A percentile compares a stretch with the other conserved stretches of the same genome.
Conservation (phyloP, 1,140 invertebrate species). For the Cardiocondyla obscurior region DNA sequence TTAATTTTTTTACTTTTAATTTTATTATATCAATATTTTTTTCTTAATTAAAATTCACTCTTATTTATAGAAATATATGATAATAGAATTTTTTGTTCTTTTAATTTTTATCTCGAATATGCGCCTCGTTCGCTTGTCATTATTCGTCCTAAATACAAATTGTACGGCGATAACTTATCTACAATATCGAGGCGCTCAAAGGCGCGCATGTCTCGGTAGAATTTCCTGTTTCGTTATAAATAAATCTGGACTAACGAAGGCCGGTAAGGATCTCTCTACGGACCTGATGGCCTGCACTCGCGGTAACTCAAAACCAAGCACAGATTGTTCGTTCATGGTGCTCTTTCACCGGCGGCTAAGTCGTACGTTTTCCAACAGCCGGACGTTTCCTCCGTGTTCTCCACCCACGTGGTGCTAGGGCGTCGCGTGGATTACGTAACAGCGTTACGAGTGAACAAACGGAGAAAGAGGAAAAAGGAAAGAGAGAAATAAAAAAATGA, state of each 20-base stretch:
- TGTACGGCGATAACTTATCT: conserved; percentile 14
- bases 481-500: not conserved
- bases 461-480: conserved; percentile 1
- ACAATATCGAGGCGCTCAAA: conserved; percentile 19
- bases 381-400: conserved; percentile 71
- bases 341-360: conserved; percentile 55
- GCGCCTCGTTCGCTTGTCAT: not conserved
- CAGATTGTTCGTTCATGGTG: conserved; percentile 44
- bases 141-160: not conserved
- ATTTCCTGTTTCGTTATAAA: conserved; percentile 52
- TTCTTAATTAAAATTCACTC: not conserved
- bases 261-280: conserved; percentile 21
- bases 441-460: not conserved
- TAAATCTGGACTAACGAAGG: conserved; percentile 50
- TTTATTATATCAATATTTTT: not conserved
- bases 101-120: not conserved
- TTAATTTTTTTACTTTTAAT: not conserved
- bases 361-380: conserved; percentile 57
- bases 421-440: conserved; percentile 64
- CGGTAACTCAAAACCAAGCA: conserved; percentile 62
- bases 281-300: conserved; percentile 29
- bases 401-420: conserved; percentile 63
- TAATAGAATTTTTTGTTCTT: not conserved
- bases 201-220: conserved; percentile 32
- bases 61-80: not conserved